Evolutionary conservation across 2,888 invertebrate species (phyloP), one percentile per base, ranked within the genome.

Genomic region (Lasius fuliginosus): DNA sequence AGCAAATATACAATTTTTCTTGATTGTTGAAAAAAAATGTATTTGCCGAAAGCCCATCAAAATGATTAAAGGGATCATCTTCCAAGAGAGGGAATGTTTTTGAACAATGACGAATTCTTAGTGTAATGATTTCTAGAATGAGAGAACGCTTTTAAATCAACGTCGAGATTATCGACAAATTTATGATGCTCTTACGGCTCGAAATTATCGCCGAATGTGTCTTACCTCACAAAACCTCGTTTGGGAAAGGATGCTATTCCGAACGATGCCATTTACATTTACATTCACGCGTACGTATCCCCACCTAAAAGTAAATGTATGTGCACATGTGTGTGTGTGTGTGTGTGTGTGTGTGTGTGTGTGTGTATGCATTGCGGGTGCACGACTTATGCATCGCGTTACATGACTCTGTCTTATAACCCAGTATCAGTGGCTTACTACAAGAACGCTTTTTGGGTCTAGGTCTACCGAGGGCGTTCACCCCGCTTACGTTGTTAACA

Each of bases 391-490:
- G 91, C 89, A 89, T 82, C 90, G 75, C 87, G 90, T 91, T 91
- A 91, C 92, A 91, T 90, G 92, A 92, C 92, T 93, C 92, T 88
- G 93, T 92, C 91, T 93, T 94, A n/a, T 49, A 94, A 94, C 94
- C 94, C 93, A 94, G 92, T 94, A 93, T 92, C 92, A 90, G 86
- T 88, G 91, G 88, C 92, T 89, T 36, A 27, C 60, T 67, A 71
- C 69, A 23, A 69, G 92, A 90, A 89, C 84, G 92, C 89, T 93
- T 94, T 94, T 94, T 92, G 94, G 94, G 94, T 94, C 94, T 94
- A 94, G 94, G 94, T 94, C 94, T 93, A 91, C 87, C 83, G 91
- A 92, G 94, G 93, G 91, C 94, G 91, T 94, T 93, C 92, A 94
- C 92, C 94, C 92, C 89, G 91, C 90, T 89, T 87, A 90, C 91